These are phyloP conservation scores for Romanogobio albipinnatus DNA, from an alignment of 2,113 vertebrate genomes.

Conservation along the genomic window DNA sequence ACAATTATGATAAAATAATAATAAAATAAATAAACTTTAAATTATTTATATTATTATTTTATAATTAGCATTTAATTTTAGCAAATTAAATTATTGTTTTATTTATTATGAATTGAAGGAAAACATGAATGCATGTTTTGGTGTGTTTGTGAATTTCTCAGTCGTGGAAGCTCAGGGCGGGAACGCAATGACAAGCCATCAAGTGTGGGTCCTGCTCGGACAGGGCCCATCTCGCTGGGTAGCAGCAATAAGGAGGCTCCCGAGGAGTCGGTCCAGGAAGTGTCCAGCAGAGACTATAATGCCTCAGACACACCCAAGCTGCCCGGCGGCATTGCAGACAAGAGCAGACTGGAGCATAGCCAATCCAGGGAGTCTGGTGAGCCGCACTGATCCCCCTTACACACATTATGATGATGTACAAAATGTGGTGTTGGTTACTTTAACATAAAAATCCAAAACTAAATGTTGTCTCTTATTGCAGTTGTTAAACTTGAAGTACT, in stretches of 20 bases:
- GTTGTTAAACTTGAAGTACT: constrained; percentile 83
- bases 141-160: constrained; percentile 37
- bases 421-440: neutral
- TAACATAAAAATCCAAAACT: neutral
- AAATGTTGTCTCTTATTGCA: constrained; percentile 14
- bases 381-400: constrained; percentile 15
- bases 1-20: neutral
- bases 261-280: constrained; percentile 84
- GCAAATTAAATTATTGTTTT: neutral
- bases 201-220: constrained; percentile 70
- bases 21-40: neutral
- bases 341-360: constrained; percentile 74
- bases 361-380: constrained; percentile 84
- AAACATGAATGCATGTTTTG: neutral
- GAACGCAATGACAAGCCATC: constrained; percentile 90
- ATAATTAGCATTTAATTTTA: neutral
- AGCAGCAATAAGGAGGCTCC: constrained; percentile 85
- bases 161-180: constrained; percentile 81
- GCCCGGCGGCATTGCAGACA: constrained; percentile 81
- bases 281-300: constrained; percentile 67
- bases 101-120: neutral
- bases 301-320: constrained; percentile 85
- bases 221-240: constrained; percentile 78
- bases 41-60: no score
- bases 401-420: neutral